phyloP scores from a whole-genome alignment of 2,888 invertebrate species.

The Amiota minor region DNA sequence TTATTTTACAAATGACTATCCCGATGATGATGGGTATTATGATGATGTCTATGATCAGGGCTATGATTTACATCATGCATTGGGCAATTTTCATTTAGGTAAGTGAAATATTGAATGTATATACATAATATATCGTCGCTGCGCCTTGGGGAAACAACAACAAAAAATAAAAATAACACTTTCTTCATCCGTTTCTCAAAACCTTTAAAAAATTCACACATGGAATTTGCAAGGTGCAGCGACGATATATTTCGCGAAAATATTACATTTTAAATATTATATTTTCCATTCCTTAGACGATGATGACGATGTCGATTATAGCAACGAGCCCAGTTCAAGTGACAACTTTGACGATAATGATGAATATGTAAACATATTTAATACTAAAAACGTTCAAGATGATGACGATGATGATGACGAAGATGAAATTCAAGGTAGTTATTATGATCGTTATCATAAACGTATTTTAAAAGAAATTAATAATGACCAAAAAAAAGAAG shows the following conservation, averaged over 20 bases:
- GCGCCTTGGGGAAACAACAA: too few relatives aligned
- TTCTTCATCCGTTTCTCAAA: too few relatives aligned
- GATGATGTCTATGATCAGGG: slow-evolving; percentile 74
- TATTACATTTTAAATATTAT: background rate
- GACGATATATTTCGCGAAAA: background rate
- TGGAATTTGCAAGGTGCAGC: too few relatives aligned
- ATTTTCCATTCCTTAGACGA: slow-evolving; percentile 47
- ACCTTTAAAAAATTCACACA: too few relatives aligned
- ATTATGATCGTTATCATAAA: slow-evolving; percentile 78
- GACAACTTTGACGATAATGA: too few relatives aligned
- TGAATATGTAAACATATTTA: background rate
- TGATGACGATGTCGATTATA: slow-evolving; percentile 46
- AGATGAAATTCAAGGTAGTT: slow-evolving; percentile 48
- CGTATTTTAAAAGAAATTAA: background rate
- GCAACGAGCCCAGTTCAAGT: background rate
- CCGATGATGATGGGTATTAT: slow-evolving; percentile 77
- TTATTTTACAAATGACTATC: slow-evolving; percentile 86
- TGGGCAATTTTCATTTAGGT: slow-evolving; percentile 74
- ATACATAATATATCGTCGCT: too few relatives aligned
- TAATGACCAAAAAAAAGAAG: background rate
- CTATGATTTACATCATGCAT: slow-evolving; percentile 75
- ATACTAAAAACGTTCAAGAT: background rate
- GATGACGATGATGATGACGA: slow-evolving; percentile 53
- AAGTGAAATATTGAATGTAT: background rate
- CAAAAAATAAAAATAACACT: too few relatives aligned